These are phyloP conservation scores for Cylloceria caligata DNA, from an alignment of 2,888 invertebrate species.

Conservation along the genomic window DNA sequence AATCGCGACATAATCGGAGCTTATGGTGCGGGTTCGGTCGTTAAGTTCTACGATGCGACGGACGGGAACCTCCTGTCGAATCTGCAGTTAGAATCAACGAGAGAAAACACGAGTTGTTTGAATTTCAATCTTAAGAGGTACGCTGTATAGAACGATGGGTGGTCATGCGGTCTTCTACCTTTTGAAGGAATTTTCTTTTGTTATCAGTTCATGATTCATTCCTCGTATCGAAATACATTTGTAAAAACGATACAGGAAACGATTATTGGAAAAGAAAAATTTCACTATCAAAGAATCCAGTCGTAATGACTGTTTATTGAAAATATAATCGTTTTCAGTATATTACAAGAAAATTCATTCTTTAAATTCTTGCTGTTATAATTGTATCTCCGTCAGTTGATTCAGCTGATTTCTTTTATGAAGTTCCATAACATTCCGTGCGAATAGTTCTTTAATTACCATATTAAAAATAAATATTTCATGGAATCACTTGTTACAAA, in stretches of 20 bases:
- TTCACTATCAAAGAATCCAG: not conserved
- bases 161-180: not conserved
- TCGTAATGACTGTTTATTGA: not conserved
- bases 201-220: not conserved
- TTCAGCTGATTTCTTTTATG: no score
- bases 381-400: not conserved
- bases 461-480: no score
- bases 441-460: no score
- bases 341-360: not conserved
- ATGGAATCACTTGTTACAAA: no score
- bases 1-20: conserved; percentile 78
- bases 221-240: not conserved
- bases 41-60: conserved; percentile 79
- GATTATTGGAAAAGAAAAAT: not conserved
- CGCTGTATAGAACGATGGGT: not conserved
- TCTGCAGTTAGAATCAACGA: conserved; percentile 75
- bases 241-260: no score
- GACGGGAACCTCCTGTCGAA: conserved; percentile 73
- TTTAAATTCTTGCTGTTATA: not conserved
- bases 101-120: conserved; percentile 77
- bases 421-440: no score
- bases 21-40: conserved; percentile 78
- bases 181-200: not conserved
- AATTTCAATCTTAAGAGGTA: conserved; percentile 81
- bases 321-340: not conserved